phyloP scores from a whole-genome alignment of 2,797 vertebrate species.

The Momotus momota region DNA sequence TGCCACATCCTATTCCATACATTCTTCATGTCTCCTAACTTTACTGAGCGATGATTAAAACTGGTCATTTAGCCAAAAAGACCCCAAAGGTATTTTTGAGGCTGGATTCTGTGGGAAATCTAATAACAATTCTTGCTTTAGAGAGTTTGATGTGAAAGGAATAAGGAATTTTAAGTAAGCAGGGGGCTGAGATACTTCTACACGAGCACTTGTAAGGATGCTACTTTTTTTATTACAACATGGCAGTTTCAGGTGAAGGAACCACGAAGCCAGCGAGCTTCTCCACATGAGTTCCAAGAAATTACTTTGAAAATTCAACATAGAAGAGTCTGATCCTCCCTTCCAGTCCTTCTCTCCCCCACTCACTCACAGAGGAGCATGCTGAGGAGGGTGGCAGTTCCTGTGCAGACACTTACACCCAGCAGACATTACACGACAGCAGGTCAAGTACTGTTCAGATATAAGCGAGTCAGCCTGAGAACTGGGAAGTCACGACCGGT shows the following conservation, averaged over 20 bases:
- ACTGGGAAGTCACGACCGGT: not conserved
- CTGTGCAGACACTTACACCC: fast-evolving
- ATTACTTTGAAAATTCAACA: not conserved
- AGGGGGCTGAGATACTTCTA: not conserved
- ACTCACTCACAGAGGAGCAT: not conserved
- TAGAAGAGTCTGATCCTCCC: not conserved
- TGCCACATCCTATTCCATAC: not conserved
- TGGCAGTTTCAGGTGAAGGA: not conserved
- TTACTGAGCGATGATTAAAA: not conserved
- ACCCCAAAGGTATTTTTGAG: not conserved
- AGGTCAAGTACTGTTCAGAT: not conserved
- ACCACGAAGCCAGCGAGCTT: not conserved
- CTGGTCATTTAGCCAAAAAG: not conserved
- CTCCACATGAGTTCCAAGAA: not conserved
- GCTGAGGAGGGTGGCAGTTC: not conserved
- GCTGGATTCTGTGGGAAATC: not conserved
- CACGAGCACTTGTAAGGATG: not conserved
- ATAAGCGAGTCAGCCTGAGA: not conserved
- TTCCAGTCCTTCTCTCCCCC: not conserved
- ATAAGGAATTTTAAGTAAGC: not conserved
- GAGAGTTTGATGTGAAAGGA: not conserved
- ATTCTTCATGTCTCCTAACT: not conserved
- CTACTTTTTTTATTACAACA: not conserved
- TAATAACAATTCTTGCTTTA: not conserved
- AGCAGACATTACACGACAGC: not conserved